A percentile compares a stretch with the other conserved stretches of the same genome.
These are phyloP conservation scores for Gymnocephalus cernua DNA, from an alignment of 2,113 vertebrate genomes.

Conservation along the genomic window DNA sequence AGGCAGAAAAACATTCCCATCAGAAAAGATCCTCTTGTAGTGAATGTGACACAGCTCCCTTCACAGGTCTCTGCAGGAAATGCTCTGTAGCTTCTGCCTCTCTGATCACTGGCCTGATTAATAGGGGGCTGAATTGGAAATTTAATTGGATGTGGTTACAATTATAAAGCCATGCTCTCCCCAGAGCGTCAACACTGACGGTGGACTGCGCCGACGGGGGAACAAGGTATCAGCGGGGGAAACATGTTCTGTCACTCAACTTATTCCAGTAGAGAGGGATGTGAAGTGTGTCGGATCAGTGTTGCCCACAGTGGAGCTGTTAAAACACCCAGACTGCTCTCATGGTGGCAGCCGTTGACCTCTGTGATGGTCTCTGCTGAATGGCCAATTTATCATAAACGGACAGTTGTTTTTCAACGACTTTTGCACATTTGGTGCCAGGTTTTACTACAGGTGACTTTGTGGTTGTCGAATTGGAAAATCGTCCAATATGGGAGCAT, in stretches of 20 bases:
- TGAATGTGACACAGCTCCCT: slow-evolving; percentile 5
- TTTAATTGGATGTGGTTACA: slow-evolving; percentile 82
- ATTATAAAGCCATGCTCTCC: slow-evolving; percentile 68
- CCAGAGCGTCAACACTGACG: slow-evolving; percentile 39
- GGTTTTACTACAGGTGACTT: slow-evolving; percentile 27
- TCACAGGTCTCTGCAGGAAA: slow-evolving; percentile 50
- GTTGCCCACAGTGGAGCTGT: slow-evolving; percentile 50
- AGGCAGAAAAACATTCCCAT: slow-evolving; percentile 6
- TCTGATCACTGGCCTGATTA: slow-evolving; percentile 80
- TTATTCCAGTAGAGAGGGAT: slow-evolving; percentile 51
- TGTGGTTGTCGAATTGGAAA: slow-evolving; percentile 8
- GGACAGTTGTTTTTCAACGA: not conserved
- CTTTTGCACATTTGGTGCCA: not conserved
- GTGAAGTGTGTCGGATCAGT: slow-evolving; percentile 65
- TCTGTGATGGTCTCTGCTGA: slow-evolving; percentile 15
- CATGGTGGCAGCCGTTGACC: slow-evolving; percentile 40
- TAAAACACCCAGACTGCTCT: slow-evolving; percentile 42
- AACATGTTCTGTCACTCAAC: slow-evolving; percentile 62
- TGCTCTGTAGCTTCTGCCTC: slow-evolving; percentile 48
- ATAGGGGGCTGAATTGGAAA: slow-evolving; percentile 72
- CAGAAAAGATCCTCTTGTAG: slow-evolving; percentile 15
- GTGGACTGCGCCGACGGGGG: slow-evolving; percentile 26
- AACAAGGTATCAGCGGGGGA: slow-evolving; percentile 63
- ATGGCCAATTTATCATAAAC: slow-evolving; percentile 23
- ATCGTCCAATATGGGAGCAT: not conserved